Conservation (phyloP, 2,113 vertebrate species). For the Phyllostomus hastatus region DNA sequence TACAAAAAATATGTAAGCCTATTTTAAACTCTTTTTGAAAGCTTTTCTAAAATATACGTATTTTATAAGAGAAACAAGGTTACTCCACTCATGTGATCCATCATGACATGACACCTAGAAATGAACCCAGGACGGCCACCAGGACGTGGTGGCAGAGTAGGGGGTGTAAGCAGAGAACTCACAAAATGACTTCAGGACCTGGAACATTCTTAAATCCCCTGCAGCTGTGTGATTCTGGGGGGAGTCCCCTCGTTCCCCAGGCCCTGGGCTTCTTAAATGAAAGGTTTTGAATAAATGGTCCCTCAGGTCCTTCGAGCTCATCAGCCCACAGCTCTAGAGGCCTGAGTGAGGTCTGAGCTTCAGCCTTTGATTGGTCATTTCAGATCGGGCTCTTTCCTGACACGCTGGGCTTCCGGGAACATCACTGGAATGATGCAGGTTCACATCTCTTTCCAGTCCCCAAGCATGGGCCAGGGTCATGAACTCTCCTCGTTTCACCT, state of each 20-base stretch:
- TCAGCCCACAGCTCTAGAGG: background rate
- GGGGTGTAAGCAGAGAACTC: background rate
- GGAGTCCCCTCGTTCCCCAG: background rate
- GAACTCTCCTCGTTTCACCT: conserved; percentile 74
- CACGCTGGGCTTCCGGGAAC: conserved; percentile 41
- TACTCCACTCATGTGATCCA: background rate
- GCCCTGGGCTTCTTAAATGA: background rate
- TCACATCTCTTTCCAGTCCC: conserved; percentile 60
- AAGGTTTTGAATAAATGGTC: background rate
- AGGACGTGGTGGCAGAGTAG: background rate
- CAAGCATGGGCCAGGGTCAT: conserved; percentile 28
- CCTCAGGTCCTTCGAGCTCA: background rate
- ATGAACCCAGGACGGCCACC: background rate
- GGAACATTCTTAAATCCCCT: background rate
- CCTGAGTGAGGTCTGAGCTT: background rate
- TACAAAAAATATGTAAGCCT: background rate
- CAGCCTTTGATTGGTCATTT: conserved; percentile 30
- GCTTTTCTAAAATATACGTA: background rate
- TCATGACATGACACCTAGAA: background rate
- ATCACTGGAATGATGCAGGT: conserved; percentile 47
- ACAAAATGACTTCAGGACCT: background rate
- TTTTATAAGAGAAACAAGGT: background rate
- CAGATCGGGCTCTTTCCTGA: background rate
- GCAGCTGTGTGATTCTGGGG: background rate
- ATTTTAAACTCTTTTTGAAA: background rate